Evolutionary conservation across 1,140 invertebrate genomes (phyloP).

Genomic region (Meloidogyne hapla): DNA sequence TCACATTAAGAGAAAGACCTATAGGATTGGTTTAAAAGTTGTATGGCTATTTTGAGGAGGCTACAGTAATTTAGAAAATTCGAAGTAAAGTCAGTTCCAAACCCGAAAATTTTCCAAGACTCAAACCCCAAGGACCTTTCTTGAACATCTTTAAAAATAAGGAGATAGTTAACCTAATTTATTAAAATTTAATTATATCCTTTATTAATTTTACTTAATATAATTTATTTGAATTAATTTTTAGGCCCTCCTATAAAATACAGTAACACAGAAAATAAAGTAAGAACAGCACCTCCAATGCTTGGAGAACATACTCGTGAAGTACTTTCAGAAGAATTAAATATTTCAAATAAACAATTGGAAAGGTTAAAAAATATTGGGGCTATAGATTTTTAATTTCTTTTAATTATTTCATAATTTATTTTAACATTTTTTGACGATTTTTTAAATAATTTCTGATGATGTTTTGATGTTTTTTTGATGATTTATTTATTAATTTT

Average conservation of each 20-base stretch:
- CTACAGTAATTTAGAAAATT: too few relatives aligned
- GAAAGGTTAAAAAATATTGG: slow-evolving; percentile 67
- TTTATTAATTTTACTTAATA: slow-evolving; percentile 9
- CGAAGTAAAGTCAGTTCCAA: too few relatives aligned
- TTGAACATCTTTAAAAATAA: too few relatives aligned
- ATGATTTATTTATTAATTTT: too few relatives aligned
- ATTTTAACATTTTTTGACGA: not conserved
- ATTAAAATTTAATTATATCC: not conserved
- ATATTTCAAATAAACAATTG: slow-evolving; percentile 69
- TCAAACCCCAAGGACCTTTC: too few relatives aligned
- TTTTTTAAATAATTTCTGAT: too few relatives aligned
- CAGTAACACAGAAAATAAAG: slow-evolving; percentile 73
- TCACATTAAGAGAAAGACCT: too few relatives aligned
- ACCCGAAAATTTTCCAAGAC: too few relatives aligned
- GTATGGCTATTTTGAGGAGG: too few relatives aligned
- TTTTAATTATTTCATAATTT: not conserved
- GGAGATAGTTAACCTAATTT: too few relatives aligned
- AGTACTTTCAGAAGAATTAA: slow-evolving; percentile 74
- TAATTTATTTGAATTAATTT: slow-evolving; percentile 21
- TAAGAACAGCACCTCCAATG: slow-evolving; percentile 76
- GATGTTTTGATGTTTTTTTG: too few relatives aligned
- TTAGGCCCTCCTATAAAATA: slow-evolving; percentile 79
- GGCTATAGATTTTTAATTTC: slow-evolving; percentile 66
- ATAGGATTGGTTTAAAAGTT: too few relatives aligned
- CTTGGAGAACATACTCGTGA: slow-evolving; percentile 83